These are phyloP conservation scores for Macrotis lagotis DNA, from an alignment of 2,113 vertebrate genomes.

Conservation along the genomic window DNA sequence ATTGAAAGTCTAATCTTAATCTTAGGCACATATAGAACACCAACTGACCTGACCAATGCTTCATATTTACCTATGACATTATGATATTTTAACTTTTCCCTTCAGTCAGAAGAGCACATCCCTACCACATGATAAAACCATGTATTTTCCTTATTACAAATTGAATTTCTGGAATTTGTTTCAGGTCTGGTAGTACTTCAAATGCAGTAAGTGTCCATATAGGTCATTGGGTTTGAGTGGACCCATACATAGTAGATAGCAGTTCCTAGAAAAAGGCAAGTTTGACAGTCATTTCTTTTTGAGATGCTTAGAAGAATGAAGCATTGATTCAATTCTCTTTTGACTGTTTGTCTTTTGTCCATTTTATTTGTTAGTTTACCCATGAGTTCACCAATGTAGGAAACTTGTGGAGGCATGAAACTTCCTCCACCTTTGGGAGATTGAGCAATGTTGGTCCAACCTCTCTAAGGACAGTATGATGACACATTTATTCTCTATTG, in stretches of 20 bases:
- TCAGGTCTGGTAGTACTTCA: not conserved
- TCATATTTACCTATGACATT: not conserved
- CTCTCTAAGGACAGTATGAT: too few species aligned
- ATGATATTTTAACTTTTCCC: not conserved
- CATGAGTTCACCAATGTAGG: not conserved
- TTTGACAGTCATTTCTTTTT: not conserved
- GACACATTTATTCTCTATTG: too few species aligned
- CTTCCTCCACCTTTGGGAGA: not conserved
- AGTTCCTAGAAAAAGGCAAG: not conserved
- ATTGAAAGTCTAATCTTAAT: not conserved
- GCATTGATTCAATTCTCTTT: not conserved
- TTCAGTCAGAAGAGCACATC: not conserved
- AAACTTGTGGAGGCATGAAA: not conserved
- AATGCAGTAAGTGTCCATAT: not conserved
- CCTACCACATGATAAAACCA: not conserved
- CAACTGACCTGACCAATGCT: not conserved
- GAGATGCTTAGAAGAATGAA: not conserved
- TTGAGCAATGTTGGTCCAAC: too few species aligned
- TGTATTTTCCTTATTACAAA: not conserved
- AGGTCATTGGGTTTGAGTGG: not conserved
- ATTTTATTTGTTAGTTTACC: not conserved
- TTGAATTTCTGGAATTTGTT: not conserved
- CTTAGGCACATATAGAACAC: not conserved
- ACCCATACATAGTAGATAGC: not conserved
- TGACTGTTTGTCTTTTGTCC: not conserved